These are phyloP conservation scores for Drosophila dives DNA, from an alignment of 2,888 invertebrate genomes.

Conservation along the genomic window DNA sequence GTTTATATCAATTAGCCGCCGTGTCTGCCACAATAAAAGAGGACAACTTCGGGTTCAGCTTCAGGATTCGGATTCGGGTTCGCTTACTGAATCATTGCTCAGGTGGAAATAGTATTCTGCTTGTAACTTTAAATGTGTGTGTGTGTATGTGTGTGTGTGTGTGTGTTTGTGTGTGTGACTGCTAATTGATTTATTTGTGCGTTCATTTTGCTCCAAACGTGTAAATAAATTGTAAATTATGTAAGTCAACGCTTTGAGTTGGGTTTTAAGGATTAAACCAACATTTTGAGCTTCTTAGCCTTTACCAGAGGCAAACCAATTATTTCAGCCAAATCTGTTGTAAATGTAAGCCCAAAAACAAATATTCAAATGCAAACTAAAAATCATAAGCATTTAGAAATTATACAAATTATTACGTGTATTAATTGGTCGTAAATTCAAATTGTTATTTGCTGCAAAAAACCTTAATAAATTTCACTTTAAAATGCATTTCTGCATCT, in stretches of 20 bases:
- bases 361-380: not conserved
- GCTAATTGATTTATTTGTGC: conserved; percentile 61
- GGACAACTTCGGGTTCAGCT: conserved; percentile 36
- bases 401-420: not conserved
- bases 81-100: conserved; percentile 26
- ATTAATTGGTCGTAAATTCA: not conserved
- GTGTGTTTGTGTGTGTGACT: conserved; percentile 7
- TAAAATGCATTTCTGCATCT: not conserved
- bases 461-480: not conserved
- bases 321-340: not conserved
- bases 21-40: conserved; percentile 53
- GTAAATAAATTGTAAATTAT: conserved; percentile 39
- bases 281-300: not conserved
- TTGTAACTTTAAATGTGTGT: not conserved
- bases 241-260: conserved; percentile 15
- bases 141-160: not conserved
- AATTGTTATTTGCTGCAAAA: too few relatives aligned
- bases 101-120: conserved; percentile 17
- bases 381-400: not conserved
- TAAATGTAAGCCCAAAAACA: not conserved
- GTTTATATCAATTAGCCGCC: conserved; percentile 77
- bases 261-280: not conserved
- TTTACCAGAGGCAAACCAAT: not conserved
- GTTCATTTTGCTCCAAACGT: conserved; percentile 35
- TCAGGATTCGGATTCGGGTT: not conserved